Percentiles rank a stretch among this genome's conserved stretches.
phyloP scores from a whole-genome alignment of 2,113 vertebrate genomes.

The Drymodes brunneopygia region DNA sequence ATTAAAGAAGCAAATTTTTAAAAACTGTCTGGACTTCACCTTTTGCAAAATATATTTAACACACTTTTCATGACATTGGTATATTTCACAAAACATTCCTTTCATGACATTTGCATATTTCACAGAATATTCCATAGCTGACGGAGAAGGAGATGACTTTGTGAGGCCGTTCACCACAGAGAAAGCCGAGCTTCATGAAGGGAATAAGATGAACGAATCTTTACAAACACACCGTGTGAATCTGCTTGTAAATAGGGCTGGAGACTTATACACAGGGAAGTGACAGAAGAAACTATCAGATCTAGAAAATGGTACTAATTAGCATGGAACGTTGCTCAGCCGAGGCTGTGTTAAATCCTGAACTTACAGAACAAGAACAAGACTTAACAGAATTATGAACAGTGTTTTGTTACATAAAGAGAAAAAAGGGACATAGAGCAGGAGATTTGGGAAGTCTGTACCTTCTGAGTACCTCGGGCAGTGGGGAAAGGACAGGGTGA shows the following conservation, averaged over 20 bases:
- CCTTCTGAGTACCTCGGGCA: fast-evolving
- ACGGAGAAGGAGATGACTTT: neutral
- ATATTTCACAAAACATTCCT: neutral
- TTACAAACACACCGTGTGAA: neutral
- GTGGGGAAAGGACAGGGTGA: neutral
- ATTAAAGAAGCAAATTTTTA: neutral
- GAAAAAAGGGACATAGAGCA: neutral
- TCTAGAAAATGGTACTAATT: neutral
- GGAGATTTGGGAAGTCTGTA: neutral
- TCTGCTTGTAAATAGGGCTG: neutral
- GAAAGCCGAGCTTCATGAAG: neutral
- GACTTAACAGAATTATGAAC: neutral
- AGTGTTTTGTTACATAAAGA: neutral
- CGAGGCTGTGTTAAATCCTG: neutral
- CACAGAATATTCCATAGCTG: neutral
- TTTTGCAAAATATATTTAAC: neutral
- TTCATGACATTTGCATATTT: neutral
- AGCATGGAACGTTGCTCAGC: neutral
- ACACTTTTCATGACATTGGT: no score
- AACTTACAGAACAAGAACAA: neutral
- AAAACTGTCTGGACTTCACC: neutral
- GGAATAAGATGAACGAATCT: neutral
- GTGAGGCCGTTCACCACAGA: fast-evolving
- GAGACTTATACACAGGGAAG: fast-evolving
- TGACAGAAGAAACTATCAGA: neutral